A percentile compares a stretch with the other conserved stretches of the same genome.
Conservation (phyloP, 2,888 invertebrate species). For the Merodon equestris region DNA sequence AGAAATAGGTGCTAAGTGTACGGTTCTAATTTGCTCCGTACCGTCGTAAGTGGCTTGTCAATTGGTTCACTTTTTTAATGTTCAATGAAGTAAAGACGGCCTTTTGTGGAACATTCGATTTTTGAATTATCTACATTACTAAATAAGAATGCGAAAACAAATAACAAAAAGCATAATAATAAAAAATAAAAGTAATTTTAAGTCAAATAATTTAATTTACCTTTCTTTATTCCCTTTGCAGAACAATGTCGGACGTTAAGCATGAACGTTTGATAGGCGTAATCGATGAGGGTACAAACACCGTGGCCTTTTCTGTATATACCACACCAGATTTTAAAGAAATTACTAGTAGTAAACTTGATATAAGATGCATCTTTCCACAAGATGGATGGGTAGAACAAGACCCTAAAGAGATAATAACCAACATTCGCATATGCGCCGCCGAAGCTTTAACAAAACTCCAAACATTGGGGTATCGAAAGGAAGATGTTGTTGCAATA, state of each 20-base stretch:
- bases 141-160: too few relatives aligned
- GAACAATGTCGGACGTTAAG: constrained; percentile 57
- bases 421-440: constrained; percentile 89
- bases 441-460: constrained; percentile 85
- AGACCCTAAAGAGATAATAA: constrained; percentile 91
- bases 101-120: too few relatives aligned
- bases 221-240: constrained; percentile 27
- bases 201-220: too few relatives aligned
- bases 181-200: too few relatives aligned
- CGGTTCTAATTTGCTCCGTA: too few relatives aligned
- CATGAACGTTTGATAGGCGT: constrained; percentile 86
- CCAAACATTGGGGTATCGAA: constrained; percentile 80
- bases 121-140: too few relatives aligned
- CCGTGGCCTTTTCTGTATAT: constrained; percentile 89
- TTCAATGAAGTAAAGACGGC: too few relatives aligned
- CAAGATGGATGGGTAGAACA: constrained; percentile 97
- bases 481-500: constrained; percentile 87
- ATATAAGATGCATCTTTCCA: constrained; percentile 88
- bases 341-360: constrained; percentile 88
- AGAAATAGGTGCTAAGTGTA: too few relatives aligned
- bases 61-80: too few relatives aligned
- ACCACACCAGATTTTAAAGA: constrained; percentile 88
- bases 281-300: constrained; percentile 97
- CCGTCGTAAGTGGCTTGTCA: too few relatives aligned
- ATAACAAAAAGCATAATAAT: too few relatives aligned